Conservation (phyloP, 30 jellyfish, hydroid and myxozoan genomes). For the Cassiopea andromeda region DNA sequence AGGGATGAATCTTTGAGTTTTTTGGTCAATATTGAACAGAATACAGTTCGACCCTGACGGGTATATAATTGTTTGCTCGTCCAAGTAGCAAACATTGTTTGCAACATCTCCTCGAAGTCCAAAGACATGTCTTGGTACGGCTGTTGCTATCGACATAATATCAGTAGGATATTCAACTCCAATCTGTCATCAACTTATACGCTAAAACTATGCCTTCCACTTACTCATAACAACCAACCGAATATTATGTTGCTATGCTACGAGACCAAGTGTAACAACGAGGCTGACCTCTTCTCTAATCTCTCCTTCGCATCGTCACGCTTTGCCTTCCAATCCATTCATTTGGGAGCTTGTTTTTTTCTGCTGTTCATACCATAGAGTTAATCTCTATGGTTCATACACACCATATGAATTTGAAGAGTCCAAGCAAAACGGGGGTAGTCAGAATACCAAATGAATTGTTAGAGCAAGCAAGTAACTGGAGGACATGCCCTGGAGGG, state of each 20-base stretch:
- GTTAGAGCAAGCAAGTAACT: too few relatives aligned
- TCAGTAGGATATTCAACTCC: neutral
- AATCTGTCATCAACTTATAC: neutral
- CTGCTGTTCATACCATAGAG: too few relatives aligned
- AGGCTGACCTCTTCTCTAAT: constrained; percentile 39
- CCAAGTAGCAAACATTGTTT: constrained; percentile 87
- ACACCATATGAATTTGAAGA: too few relatives aligned
- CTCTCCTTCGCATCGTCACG: constrained; percentile 42
- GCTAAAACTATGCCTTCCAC: neutral
- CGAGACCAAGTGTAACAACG: neutral
- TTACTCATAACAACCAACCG: neutral
- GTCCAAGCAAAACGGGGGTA: too few relatives aligned
- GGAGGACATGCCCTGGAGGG: too few relatives aligned
- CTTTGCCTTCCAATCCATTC: neutral
- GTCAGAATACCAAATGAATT: too few relatives aligned
- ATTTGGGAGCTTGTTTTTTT: too few relatives aligned
- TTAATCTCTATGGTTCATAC: too few relatives aligned
- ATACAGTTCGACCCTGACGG: constrained; percentile 96
- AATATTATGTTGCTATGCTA: constrained; percentile 47
- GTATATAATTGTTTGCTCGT: constrained; percentile 90
- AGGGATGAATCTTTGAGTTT: constrained; percentile 85
- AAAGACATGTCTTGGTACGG: constrained; percentile 89
- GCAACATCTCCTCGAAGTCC: constrained; percentile 93
- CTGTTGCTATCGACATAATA: constrained; percentile 90
- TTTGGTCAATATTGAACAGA: constrained; percentile 93